Conservation (phyloP, 92 coral and sea anemone species). For the Phenganax stokvisi region DNA sequence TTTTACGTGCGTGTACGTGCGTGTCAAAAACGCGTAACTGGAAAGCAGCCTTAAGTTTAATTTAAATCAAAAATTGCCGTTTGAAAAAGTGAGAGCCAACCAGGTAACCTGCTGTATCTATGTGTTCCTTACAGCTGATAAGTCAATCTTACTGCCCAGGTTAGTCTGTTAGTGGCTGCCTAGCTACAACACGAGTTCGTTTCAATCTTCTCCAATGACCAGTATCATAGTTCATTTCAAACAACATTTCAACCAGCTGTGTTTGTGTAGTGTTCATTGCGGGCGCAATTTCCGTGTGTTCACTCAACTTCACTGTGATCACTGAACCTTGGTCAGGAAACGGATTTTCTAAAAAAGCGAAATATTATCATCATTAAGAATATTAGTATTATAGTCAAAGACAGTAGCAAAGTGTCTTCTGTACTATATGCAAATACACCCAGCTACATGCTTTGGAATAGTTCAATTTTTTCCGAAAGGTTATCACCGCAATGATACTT, state of each 20-base stretch:
- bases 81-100: too few species aligned
- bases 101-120: too few species aligned
- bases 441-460: too few species aligned
- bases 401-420: neutral
- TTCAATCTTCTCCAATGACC: constrained; percentile 98
- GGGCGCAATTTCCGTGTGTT: constrained; percentile 75
- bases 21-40: too few species aligned
- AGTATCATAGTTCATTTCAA: constrained; percentile 97
- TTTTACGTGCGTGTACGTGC: too few species aligned
- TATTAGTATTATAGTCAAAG: neutral
- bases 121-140: too few species aligned
- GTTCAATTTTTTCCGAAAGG: too few species aligned
- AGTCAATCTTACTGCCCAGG: neutral
- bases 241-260: constrained; percentile 89
- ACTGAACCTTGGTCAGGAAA: constrained; percentile 86
- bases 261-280: constrained; percentile 72
- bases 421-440: too few species aligned
- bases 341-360: constrained; percentile 65
- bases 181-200: constrained; percentile 87
- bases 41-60: too few species aligned
- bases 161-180: constrained; percentile 45
- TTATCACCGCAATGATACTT: too few species aligned
- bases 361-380: neutral
- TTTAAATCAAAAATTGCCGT: too few species aligned
- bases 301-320: constrained; percentile 89